Percentiles rank a stretch among this genome's conserved stretches.
Evolutionary conservation across 30 jellyfish, hydroid and myxozoan genomes (phyloP).

Genomic region (Rhopilema esculentum): DNA sequence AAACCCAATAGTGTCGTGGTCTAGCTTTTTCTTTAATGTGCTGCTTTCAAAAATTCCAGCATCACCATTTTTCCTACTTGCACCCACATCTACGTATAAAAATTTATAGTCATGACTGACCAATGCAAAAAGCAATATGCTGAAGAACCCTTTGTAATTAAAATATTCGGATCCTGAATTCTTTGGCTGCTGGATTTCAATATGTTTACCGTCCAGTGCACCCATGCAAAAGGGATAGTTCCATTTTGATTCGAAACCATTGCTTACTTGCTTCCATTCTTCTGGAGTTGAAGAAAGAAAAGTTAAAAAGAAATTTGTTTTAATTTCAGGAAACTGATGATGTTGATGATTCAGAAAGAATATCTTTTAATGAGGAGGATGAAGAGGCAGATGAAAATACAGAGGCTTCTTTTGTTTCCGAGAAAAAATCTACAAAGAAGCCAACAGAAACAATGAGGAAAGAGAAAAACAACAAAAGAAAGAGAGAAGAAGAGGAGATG

Average conservation of each 20-base stretch:
- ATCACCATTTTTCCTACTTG: slow-evolving; percentile 39
- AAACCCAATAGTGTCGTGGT: slow-evolving; percentile 6
- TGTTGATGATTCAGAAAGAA: background rate
- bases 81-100: slow-evolving; percentile 43
- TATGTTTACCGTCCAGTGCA: slow-evolving; percentile 46
- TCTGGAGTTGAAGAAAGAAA: background rate
- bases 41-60: slow-evolving; percentile 34
- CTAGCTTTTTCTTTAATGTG: background rate
- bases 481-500: slow-evolving; percentile 19
- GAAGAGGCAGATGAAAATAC: background rate
- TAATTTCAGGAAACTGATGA: background rate
- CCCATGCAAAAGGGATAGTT: slow-evolving; percentile 51
- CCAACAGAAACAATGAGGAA: slow-evolving; percentile 1
- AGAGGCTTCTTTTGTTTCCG: background rate
- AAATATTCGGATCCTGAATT: slow-evolving; percentile 15
- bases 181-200: slow-evolving; percentile 6
- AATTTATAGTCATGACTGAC: slow-evolving; percentile 24
- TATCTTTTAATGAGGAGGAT: background rate
- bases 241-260: slow-evolving; percentile 22
- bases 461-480: background rate
- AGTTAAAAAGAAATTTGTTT: slow-evolving; percentile 2
- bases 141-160: slow-evolving; percentile 15
- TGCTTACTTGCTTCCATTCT: slow-evolving; percentile 21
- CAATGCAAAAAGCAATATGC: slow-evolving; percentile 17
- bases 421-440: background rate